Conservation (phyloP, 2,797 vertebrate genomes). For the Echeneis naucrates region DNA sequence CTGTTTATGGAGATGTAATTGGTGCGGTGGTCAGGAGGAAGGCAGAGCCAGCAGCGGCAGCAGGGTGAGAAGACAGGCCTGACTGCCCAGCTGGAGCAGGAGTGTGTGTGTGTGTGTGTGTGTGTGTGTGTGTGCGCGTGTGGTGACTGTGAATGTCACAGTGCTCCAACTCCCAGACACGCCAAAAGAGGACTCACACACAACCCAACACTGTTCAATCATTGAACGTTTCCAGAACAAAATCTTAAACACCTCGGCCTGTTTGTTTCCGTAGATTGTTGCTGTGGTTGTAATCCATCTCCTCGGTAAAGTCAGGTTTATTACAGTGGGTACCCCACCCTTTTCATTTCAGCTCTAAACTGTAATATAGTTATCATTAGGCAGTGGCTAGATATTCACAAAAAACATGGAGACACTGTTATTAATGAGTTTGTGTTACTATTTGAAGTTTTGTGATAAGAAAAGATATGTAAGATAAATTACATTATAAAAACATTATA, state of each 20-base stretch:
- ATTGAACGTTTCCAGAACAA: not conserved
- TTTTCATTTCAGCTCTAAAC: conserved; percentile 30
- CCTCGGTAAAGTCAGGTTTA: conserved; percentile 31
- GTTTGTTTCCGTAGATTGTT: not conserved
- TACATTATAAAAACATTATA: too few relatives aligned
- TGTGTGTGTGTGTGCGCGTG: too few relatives aligned
- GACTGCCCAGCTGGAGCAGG: conserved; percentile 45
- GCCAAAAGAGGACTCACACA: conserved; percentile 21
- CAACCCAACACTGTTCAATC: not conserved
- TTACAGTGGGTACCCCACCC: conserved; percentile 38
- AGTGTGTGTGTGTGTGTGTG: too few relatives aligned
- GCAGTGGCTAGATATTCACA: conserved; percentile 20
- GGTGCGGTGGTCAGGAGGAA: conserved; percentile 45
- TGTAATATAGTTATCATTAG: conserved; percentile 18
- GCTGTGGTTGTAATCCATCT: conserved; percentile 39
- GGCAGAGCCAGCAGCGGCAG: conserved; percentile 43
- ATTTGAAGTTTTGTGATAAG: conserved; percentile 37
- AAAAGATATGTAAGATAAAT: too few relatives aligned
- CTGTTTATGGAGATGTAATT: conserved; percentile 71
- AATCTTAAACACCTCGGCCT: not conserved
- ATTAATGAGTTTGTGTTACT: conserved; percentile 41
- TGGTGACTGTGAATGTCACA: conserved; percentile 34
- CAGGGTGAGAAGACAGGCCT: conserved; percentile 38
- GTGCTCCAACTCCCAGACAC: conserved; percentile 9
- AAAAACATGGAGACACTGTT: conserved; percentile 29